A percentile compares a stretch with the other conserved stretches of the same genome.
These are phyloP conservation scores for Papilio glaucus DNA, from an alignment of 1,140 invertebrate species.

Conservation along the genomic window DNA sequence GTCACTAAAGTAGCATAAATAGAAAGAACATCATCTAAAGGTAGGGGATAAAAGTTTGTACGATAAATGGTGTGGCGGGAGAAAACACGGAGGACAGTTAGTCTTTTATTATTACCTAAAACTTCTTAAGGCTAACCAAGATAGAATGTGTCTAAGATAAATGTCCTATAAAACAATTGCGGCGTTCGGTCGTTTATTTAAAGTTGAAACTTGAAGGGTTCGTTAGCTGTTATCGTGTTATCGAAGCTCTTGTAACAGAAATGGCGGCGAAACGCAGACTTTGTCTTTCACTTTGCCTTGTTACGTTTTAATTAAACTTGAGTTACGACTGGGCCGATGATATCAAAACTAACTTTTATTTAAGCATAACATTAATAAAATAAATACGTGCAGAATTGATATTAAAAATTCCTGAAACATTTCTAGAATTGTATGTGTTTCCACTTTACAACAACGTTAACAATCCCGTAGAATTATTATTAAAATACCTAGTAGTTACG, in stretches of 20 bases:
- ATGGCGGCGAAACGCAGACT: not conserved
- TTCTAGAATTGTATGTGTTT: too few relatives aligned
- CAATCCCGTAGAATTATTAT: too few relatives aligned
- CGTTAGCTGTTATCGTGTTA: constrained; percentile 13
- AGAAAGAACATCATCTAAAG: too few relatives aligned
- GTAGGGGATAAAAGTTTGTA: too few relatives aligned
- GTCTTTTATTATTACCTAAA: not conserved
- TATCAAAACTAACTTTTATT: not conserved
- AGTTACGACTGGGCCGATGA: not conserved
- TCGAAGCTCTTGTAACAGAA: constrained; percentile 9
- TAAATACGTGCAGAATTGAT: too few relatives aligned
- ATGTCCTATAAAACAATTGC: constrained; percentile 21
- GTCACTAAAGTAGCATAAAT: too few relatives aligned
- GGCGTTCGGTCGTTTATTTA: not conserved
- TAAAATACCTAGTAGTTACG: too few relatives aligned
- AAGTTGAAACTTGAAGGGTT: constrained; percentile 3
- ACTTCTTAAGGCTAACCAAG: constrained; percentile 3
- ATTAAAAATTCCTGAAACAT: too few relatives aligned
- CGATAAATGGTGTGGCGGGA: too few relatives aligned
- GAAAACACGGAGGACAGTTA: too few relatives aligned
- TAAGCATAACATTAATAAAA: not conserved
- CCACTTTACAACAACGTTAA: too few relatives aligned
- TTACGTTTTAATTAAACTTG: constrained; percentile 15
- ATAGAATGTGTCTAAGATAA: constrained; percentile 3
- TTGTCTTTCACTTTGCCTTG: constrained; percentile 1